Evolutionary conservation across 1,140 invertebrate species (phyloP).

Genomic region (Brachionus rubens): DNA sequence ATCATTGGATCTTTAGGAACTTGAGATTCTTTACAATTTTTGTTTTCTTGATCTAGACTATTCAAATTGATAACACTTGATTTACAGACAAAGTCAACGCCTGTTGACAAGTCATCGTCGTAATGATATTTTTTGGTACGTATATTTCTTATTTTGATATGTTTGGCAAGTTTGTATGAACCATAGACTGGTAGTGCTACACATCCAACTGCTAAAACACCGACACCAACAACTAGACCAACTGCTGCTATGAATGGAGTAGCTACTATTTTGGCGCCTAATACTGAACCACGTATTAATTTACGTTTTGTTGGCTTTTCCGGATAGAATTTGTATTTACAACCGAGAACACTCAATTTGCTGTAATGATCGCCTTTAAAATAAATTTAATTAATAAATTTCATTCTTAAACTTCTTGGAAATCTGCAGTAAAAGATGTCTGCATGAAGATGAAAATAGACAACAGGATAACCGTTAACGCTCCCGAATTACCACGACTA

Average conservation of each 20-base stretch:
- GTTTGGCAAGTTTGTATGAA: not conserved
- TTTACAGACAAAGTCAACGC: not conserved
- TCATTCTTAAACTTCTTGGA: too few relatives aligned
- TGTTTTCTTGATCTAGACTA: not conserved
- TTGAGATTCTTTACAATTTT: not conserved
- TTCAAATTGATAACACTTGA: not conserved
- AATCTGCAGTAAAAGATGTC: too few relatives aligned
- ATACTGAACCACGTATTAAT: conserved; percentile 57
- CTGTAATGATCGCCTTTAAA: conserved; percentile 57
- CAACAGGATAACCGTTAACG: too few relatives aligned
- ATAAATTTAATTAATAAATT: too few relatives aligned
- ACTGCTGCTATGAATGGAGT: conserved; percentile 53
- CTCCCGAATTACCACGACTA: too few relatives aligned
- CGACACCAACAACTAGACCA: conserved; percentile 48
- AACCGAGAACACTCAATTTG: conserved; percentile 60
- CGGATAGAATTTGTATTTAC: conserved; percentile 58
- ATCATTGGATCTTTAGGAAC: not conserved
- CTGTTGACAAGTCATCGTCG: not conserved
- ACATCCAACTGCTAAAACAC: not conserved
- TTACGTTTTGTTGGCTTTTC: conserved; percentile 56
- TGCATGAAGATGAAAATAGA: too few relatives aligned
- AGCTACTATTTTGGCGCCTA: conserved; percentile 58
- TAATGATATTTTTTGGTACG: not conserved
- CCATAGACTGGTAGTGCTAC: conserved; percentile 10
- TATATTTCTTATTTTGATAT: not conserved